phyloP scores from a whole-genome alignment of 2,797 vertebrate genomes.

The Parauchenoglanis ngamensis region DNA sequence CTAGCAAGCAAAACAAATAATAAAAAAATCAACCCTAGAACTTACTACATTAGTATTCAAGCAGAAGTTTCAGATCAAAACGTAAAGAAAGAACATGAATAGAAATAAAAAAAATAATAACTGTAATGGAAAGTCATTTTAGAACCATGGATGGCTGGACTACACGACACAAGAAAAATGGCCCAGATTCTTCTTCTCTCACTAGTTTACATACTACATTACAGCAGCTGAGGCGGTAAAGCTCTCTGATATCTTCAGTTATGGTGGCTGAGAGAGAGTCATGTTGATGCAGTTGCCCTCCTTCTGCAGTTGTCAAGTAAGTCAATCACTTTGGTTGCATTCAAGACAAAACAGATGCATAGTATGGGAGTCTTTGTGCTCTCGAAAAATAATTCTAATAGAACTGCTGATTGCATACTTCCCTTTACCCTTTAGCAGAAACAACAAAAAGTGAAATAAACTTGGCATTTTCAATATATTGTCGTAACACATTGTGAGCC shows the following conservation, averaged over 20 bases:
- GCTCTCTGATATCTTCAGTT: neutral
- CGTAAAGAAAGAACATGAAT: neutral
- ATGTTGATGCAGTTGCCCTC: neutral
- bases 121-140: conserved; percentile 8
- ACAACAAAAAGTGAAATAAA: neutral
- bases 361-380: conserved; percentile 24
- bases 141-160: neutral
- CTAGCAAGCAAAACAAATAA: neutral
- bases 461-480: neutral
- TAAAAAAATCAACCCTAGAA: neutral
- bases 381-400: neutral
- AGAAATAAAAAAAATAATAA: conserved; percentile 7
- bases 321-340: neutral
- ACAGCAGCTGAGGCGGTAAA: conserved; percentile 7
- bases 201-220: conserved; percentile 1
- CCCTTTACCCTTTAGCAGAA: neutral
- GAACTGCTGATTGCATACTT: neutral
- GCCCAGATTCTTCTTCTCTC: neutral
- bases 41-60: conserved; percentile 22
- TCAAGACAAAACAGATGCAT: conserved; percentile 18
- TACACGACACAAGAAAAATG: neutral
- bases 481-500: neutral
- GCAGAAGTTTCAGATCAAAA: conserved; percentile 4
- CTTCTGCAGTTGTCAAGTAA: conserved; percentile 15
- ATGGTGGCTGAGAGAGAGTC: neutral